Percentiles rank a stretch among this genome's conserved stretches.
These are phyloP conservation scores for Brachionus manjavacas DNA, from an alignment of 1,140 invertebrate genomes.

Conservation along the genomic window DNA sequence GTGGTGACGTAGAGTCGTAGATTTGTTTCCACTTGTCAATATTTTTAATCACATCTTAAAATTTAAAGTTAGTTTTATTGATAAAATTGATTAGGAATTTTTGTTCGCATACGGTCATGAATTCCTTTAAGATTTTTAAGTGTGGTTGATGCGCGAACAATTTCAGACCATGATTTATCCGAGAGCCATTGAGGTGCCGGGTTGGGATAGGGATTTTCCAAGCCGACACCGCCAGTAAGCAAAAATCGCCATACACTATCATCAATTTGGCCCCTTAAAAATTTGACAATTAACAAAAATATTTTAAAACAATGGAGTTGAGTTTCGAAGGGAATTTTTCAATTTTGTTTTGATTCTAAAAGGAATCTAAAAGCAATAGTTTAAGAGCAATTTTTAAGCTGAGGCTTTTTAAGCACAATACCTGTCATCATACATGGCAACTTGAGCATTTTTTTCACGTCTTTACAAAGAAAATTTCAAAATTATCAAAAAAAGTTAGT, in stretches of 20 bases:
- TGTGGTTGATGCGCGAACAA: constrained; percentile 70
- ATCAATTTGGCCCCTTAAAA: constrained; percentile 62
- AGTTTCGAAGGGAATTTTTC: neutral
- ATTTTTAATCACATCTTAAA: constrained; percentile 58
- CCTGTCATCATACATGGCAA: neutral
- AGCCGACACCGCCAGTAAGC: constrained; percentile 76
- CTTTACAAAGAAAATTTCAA: neutral
- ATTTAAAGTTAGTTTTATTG: constrained; percentile 58
- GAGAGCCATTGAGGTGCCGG: constrained; percentile 66
- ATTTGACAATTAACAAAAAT: neutral
- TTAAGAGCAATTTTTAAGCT: neutral
- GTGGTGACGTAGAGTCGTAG: constrained; percentile 64
- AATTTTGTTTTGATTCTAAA: neutral
- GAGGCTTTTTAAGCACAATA: neutral
- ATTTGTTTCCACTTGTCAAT: constrained; percentile 68
- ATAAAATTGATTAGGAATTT: constrained; percentile 23
- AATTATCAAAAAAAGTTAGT: too few species aligned
- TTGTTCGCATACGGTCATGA: neutral
- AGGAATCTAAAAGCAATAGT: neutral
- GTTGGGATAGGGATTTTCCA: constrained; percentile 72
- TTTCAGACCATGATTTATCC: constrained; percentile 74
- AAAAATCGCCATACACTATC: constrained; percentile 77
- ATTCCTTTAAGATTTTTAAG: neutral
- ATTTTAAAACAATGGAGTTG: too few species aligned
- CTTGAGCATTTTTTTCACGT: constrained; percentile 37